Percentiles rank a stretch among this genome's conserved stretches.
Evolutionary conservation across 2,888 invertebrate species (phyloP).

Genomic region (Pemphredon lugubris): DNA sequence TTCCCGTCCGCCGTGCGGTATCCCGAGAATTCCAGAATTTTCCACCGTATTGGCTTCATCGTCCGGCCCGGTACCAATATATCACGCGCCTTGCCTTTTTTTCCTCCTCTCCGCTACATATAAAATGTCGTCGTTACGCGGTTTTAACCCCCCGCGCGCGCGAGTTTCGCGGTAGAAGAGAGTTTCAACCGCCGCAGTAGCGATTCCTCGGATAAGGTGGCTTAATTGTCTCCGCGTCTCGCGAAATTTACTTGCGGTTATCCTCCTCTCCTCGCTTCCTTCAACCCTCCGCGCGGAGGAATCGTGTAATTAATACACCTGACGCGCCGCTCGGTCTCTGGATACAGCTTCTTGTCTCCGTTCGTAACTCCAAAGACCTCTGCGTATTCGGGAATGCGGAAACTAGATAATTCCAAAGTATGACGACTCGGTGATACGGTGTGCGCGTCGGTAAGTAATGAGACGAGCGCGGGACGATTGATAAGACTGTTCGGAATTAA

Average conservation of each 20-base stretch:
- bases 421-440: background rate
- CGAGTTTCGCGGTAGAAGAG: slow-evolving; percentile 31
- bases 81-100: background rate
- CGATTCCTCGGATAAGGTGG: slow-evolving; percentile 32
- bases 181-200: slow-evolving; percentile 2
- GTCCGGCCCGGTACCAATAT: background rate
- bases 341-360: slow-evolving; percentile 14
- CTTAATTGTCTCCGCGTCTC: slow-evolving; percentile 61
- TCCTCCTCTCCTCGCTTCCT: slow-evolving; percentile 30
- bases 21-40: slow-evolving; percentile 13
- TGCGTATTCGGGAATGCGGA: slow-evolving; percentile 11
- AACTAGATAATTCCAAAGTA: slow-evolving; percentile 36
- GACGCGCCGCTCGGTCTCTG: slow-evolving; percentile 35
- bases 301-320: slow-evolving; percentile 62
- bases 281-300: slow-evolving; percentile 21
- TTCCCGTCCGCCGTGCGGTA: background rate
- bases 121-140: slow-evolving; percentile 1
- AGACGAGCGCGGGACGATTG: too few relatives aligned
- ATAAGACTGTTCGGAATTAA: too few relatives aligned
- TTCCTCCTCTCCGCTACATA: background rate
- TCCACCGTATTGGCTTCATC: slow-evolving; percentile 30
- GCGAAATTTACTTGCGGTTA: slow-evolving; percentile 57
- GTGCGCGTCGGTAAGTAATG: too few relatives aligned
- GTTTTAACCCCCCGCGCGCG: background rate
- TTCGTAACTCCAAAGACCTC: slow-evolving; percentile 10